These are phyloP conservation scores for Andrena chrysosceles DNA, from an alignment of 2,888 invertebrate genomes.

Conservation along the genomic window DNA sequence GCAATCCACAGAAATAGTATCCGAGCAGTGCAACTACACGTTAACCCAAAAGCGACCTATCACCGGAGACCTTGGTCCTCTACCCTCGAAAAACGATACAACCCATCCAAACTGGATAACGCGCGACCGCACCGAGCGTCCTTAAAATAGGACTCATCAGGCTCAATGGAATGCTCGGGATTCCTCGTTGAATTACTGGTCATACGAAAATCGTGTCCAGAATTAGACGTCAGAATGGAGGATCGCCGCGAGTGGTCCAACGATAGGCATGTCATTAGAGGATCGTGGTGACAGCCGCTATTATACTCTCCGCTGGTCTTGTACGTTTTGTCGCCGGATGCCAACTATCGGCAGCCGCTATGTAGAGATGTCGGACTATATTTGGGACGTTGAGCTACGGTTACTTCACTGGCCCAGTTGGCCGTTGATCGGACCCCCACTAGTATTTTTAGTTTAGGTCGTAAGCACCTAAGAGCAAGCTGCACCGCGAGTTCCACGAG, in stretches of 20 bases:
- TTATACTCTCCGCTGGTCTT: slow-evolving; percentile 64
- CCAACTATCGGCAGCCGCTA: slow-evolving; percentile 67
- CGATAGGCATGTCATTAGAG: slow-evolving; percentile 66
- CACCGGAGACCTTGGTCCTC: too few species aligned
- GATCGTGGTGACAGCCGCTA: slow-evolving; percentile 71
- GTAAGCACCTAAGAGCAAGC: slow-evolving; percentile 58
- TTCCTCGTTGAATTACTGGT: slow-evolving; percentile 12
- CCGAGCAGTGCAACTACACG: too few species aligned
- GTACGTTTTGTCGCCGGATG: slow-evolving; percentile 54
- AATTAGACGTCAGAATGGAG: slow-evolving; percentile 35
- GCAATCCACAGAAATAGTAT: too few species aligned
- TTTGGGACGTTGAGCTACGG: slow-evolving; percentile 79
- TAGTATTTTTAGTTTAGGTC: slow-evolving; percentile 76
- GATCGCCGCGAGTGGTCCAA: slow-evolving; percentile 34
- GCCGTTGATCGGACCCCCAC: slow-evolving; percentile 75
- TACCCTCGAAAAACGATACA: too few species aligned
- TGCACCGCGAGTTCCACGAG: slow-evolving; percentile 69
- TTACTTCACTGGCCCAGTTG: slow-evolving; percentile 81
- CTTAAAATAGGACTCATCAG: not conserved
- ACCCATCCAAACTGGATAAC: not conserved
- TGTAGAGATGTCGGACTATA: slow-evolving; percentile 80
- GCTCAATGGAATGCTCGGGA: slow-evolving; percentile 12
- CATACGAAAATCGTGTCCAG: slow-evolving; percentile 30
- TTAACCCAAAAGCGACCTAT: too few species aligned
- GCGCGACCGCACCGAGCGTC: not conserved